Conservation (phyloP, 2,797 vertebrate species). For the Todus mexicanus region DNA sequence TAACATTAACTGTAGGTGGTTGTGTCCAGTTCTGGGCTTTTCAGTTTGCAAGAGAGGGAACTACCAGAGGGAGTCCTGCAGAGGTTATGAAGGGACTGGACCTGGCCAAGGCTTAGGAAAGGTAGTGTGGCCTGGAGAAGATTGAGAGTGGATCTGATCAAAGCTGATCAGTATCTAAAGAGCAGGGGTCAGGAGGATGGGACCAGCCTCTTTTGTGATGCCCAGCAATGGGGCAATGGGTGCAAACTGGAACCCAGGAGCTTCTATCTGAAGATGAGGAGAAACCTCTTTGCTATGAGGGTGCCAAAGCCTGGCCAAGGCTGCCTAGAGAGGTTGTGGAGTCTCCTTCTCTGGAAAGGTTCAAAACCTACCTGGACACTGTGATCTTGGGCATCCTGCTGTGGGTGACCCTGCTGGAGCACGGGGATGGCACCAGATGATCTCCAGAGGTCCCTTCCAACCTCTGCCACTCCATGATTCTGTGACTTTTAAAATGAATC, state of each 20-base stretch:
- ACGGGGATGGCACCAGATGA: background rate
- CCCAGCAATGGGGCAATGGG: background rate
- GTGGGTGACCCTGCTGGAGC: background rate
- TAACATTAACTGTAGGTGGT: constrained; percentile 12
- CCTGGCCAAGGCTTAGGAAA: no score
- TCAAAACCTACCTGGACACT: background rate
- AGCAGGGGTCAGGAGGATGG: background rate
- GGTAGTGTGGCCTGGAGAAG: no score
- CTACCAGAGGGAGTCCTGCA: background rate
- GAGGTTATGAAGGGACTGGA: no score
- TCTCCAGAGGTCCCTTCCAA: background rate
- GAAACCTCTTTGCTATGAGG: background rate
- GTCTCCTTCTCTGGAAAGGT: background rate
- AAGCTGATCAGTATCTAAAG: background rate
- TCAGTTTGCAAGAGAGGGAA: background rate
- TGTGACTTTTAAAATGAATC: background rate
- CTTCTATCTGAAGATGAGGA: background rate
- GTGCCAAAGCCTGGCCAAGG: background rate
- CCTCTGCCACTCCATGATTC: background rate
- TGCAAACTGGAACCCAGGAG: background rate
- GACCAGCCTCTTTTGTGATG: background rate
- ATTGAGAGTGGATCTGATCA: background rate
- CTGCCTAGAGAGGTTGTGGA: background rate
- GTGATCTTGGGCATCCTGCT: background rate
- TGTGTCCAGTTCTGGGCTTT: background rate